phyloP scores from a whole-genome alignment of 2,888 invertebrate species.

The Terebella lapidaria region DNA sequence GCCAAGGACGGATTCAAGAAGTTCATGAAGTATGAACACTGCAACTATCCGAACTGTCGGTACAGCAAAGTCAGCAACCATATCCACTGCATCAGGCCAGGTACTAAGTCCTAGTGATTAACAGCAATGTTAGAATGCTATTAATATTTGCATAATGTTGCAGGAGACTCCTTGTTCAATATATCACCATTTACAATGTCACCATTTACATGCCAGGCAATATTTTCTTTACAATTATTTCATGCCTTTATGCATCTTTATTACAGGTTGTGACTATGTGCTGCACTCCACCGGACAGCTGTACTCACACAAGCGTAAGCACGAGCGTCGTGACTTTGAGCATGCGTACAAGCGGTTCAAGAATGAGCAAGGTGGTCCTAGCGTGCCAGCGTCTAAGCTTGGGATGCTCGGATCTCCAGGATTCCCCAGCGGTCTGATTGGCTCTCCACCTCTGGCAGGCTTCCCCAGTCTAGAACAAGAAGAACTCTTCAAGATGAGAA shows the following conservation, averaged over 20 bases:
- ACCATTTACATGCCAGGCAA: no score
- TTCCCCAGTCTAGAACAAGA: background rate
- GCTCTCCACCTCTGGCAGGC: background rate
- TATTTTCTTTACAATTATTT: no score
- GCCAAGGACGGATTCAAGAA: slow-evolving; percentile 96
- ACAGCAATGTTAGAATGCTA: background rate
- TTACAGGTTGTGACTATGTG: slow-evolving; percentile 76
- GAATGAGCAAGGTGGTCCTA: slow-evolving; percentile 11
- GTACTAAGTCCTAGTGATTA: slow-evolving; percentile 34
- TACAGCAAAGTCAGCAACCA: slow-evolving; percentile 95
- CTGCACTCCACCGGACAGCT: slow-evolving; percentile 94
- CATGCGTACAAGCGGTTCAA: slow-evolving; percentile 76
- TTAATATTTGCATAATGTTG: background rate
- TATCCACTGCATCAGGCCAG: slow-evolving; percentile 86
- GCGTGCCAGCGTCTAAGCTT: no score
- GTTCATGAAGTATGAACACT: slow-evolving; percentile 93
- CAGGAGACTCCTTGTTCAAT: no score
- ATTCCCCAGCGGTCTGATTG: background rate
- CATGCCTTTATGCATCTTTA: no score
- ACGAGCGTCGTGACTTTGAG: slow-evolving; percentile 73
- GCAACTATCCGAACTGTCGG: slow-evolving; percentile 84
- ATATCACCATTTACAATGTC: no score
- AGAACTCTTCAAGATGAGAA: no score
- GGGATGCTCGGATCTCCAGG: background rate
- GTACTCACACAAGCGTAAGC: slow-evolving; percentile 94